Evolutionary conservation across 1,140 invertebrate genomes (phyloP), one percentile per base, ranked within the genome.

Genomic region (Pogonomyrmex californicus): DNA sequence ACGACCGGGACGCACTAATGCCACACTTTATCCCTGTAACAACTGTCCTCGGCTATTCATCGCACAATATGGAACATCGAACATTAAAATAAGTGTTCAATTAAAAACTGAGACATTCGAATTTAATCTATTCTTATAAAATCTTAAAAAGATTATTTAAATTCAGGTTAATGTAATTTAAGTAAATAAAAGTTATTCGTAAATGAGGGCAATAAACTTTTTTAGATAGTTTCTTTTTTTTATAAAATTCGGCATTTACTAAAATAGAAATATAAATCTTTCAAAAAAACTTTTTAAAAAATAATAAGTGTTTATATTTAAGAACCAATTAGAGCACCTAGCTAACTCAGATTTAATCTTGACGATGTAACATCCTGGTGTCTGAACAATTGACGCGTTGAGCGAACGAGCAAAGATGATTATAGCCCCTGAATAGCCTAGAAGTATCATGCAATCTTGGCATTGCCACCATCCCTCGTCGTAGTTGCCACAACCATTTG

Each of bases 401-500:
- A 85, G 82, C 44, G 60, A 85, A 54, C 82, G 82, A 85, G 73
- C 82, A 54, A 77, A 78, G 82, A 78, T 85, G 82, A 85, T 85
- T 85, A 85, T 65, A 85, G 73, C 62, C 60, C 49, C 49, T 85
- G 82, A 85, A 85, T 85, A 85, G 71, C 73, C 82, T n/a, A 85
- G 81, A 62, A 85, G 82, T 85, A 85, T 85, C 82, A 85, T 85
- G 47, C 82, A 62, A 85, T 85, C 82, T 85, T 85, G 44, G 73
- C 47, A 85, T 85, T 85, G 63, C 73, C 60, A 41, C 36, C 47
- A 78, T 77, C 23, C 73, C 23, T 36, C 44, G 33, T 62, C 30
- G 38, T 60, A 54, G 41, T 44, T 58, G 49, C 17, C 79, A 30
- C 47, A 65, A 38, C 60, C 14, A 76, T 23, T 23, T 77, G 71